Conservation (phyloP, 2,888 invertebrate species). For the Theodoxus fluviatilis region DNA sequence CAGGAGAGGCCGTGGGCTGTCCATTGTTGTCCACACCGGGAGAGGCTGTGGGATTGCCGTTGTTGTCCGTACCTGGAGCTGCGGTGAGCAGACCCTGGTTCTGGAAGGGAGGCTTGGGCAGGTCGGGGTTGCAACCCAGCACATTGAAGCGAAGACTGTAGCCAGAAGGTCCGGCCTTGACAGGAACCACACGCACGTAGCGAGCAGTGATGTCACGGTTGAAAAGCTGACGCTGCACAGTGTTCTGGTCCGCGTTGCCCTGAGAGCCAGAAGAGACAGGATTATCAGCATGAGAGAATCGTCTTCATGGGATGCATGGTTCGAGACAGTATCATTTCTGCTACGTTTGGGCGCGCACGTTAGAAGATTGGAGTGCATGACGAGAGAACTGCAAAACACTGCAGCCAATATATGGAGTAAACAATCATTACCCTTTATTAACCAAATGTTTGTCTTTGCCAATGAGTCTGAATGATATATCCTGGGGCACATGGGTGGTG, state of each 20-base stretch:
- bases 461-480: too few species aligned
- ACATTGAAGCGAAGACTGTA: constrained; percentile 45
- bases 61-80: not conserved
- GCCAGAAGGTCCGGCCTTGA: constrained; percentile 35
- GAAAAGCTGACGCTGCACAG: constrained; percentile 45
- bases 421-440: too few species aligned
- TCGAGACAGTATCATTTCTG: too few species aligned
- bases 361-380: too few species aligned
- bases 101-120: constrained; percentile 30
- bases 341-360: too few species aligned
- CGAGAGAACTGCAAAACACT: too few species aligned
- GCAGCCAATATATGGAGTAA: too few species aligned
- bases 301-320: too few species aligned
- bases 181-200: constrained; percentile 45
- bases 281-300: too few species aligned
- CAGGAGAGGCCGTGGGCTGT: constrained; percentile 26
- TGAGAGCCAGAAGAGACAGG: too few species aligned
- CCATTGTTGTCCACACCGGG: constrained; percentile 22
- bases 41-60: constrained; percentile 20
- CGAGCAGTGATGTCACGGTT: constrained; percentile 49
- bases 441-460: too few species aligned
- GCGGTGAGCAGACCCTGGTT: constrained; percentile 27
- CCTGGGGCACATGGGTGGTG: too few species aligned
- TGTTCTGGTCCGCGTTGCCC: constrained; percentile 42
- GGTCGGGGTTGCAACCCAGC: constrained; percentile 48